These are phyloP conservation scores for Atrichornis clamosus DNA, from an alignment of 2,113 vertebrate genomes.

Conservation along the genomic window DNA sequence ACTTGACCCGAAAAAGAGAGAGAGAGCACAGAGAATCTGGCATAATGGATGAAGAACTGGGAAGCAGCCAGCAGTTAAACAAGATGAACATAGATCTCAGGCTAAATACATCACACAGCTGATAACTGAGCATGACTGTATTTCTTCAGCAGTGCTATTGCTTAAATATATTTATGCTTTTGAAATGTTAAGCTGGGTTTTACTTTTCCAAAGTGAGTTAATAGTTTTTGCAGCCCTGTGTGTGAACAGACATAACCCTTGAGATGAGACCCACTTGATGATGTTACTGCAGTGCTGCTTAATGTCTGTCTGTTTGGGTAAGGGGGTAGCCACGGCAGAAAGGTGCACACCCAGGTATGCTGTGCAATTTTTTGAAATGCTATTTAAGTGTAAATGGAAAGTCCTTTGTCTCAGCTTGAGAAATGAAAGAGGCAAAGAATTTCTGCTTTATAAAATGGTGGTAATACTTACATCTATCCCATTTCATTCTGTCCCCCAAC, in stretches of 20 bases:
- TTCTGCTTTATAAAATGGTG: background rate
- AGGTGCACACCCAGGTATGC: background rate
- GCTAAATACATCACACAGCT: background rate
- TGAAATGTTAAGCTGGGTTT: background rate
- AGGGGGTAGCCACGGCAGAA: background rate
- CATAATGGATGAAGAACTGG: background rate
- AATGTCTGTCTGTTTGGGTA: background rate
- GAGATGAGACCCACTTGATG: background rate
- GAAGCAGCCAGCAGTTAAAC: background rate
- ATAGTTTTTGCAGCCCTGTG: background rate
- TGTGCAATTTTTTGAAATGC: background rate
- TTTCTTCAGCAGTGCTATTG: background rate
- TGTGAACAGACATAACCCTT: background rate
- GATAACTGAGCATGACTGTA: background rate
- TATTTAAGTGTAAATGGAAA: background rate
- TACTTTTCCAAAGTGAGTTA: background rate
- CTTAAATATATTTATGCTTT: background rate
- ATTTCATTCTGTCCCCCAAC: background rate
- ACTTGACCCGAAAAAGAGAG: constrained; percentile 65
- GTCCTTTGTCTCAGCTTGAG: background rate
- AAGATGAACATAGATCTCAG: background rate
- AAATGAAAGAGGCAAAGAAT: background rate
- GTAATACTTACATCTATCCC: background rate
- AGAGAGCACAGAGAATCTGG: background rate
- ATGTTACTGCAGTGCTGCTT: background rate